Base-by-base conservation (phyloP, 2,797 vertebrate genomes). In the Eulemur albifrons region DNA sequence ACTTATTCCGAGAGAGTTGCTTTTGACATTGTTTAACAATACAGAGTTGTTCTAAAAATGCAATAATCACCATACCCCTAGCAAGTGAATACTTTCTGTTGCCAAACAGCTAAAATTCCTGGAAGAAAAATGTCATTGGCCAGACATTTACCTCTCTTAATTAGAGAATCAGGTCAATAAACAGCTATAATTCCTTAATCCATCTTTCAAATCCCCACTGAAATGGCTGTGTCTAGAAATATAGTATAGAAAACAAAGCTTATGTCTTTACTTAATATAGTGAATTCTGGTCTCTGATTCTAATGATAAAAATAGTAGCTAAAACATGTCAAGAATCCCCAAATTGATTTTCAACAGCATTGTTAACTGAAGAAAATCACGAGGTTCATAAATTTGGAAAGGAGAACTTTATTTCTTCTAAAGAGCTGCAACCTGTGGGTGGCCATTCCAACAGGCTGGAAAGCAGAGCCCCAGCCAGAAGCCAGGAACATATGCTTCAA, bases 101-200 rank as follows among this genome's bases (percentile, higher is more conserved):
- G 57, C 21, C 15, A 21, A 86, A 57, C 0, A 69, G 54, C 25
- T 23, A 45, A 76, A 91, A 82, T 70, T 81, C 30, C 45, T 65
- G 32, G 14, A 67, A 67, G 54, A 50, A 96, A 75, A 32, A 45
- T 13, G 30, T 38, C 57, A 81, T 52, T 85, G n/a, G 30, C 25
- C 72, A 88, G 48, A 72, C n/a, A 57, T 38, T 65, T 80, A n/a
- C 21, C 17, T 57, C 4, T 81, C 32, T 30, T 95, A 95, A 70
- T 75, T 75, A 80, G 81, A 96, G 50, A 86, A 48, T 81, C 43
- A 81, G 21, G 69, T 95, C 54, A 73, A 81, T 70, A 63, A 92
- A 81, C 7, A 89, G 11, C 35, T 69, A 50, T 17, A 85, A 69
- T 80, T 80, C 40, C 27, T 75, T 89, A 85, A 89, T 75, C 23